phyloP scores from a whole-genome alignment of 2,797 vertebrate species.

The Macropodus opercularis region DNA sequence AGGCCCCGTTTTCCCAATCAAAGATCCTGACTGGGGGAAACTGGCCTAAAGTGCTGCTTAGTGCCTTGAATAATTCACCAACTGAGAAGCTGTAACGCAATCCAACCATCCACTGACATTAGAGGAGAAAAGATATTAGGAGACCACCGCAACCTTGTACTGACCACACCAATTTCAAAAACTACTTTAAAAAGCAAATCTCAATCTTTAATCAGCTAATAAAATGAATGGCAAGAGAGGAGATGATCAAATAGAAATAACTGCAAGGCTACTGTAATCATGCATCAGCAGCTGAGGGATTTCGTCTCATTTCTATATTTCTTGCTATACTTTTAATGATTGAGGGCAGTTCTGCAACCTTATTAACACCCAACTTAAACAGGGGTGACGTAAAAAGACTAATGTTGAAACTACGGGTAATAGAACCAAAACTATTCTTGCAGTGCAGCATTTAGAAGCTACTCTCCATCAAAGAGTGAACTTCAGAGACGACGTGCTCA shows the following conservation, averaged over 20 bases:
- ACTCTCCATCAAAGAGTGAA: constrained; percentile 64
- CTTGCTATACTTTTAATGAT: constrained; percentile 76
- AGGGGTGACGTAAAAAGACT: constrained; percentile 72
- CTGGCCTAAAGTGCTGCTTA: constrained; percentile 79
- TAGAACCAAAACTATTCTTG: constrained; percentile 57
- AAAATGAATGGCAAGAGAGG: constrained; percentile 49
- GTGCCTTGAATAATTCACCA: constrained; percentile 84
- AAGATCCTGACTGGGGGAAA: constrained; percentile 76
- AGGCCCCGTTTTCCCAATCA: constrained; percentile 81
- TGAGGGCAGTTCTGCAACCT: constrained; percentile 58
- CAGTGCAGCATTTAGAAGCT: constrained; percentile 61
- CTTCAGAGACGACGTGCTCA: constrained; percentile 38
- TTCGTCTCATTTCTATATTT: constrained; percentile 65
- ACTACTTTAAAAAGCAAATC: constrained; percentile 64
- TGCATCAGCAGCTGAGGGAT: constrained; percentile 73
- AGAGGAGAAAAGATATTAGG: constrained; percentile 26
- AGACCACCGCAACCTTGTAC: constrained; percentile 38
- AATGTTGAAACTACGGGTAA: constrained; percentile 75
- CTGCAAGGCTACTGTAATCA: constrained; percentile 45
- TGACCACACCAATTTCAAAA: constrained; percentile 60
- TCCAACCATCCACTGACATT: constrained; percentile 58
- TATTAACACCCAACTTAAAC: constrained; percentile 74
- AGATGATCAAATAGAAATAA: constrained; percentile 62
- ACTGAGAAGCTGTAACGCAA: constrained; percentile 68
- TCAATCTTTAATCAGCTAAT: constrained; percentile 77